Evolutionary conservation across 2,797 vertebrate species (phyloP).

Genomic region (Serranus cabrilla): DNA sequence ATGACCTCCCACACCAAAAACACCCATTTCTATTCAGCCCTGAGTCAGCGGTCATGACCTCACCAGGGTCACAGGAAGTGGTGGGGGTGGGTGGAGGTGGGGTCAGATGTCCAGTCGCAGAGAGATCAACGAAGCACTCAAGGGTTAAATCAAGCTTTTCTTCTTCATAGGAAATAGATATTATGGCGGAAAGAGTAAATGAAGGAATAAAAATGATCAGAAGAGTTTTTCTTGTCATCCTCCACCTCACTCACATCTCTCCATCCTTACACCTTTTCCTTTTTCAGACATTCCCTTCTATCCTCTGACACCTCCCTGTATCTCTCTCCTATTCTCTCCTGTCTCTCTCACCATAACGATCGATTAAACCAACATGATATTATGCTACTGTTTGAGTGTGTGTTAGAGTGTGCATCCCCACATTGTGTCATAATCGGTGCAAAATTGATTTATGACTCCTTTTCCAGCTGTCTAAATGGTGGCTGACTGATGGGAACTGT

Average conservation of each 20-base stretch:
- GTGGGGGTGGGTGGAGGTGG: no score
- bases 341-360: neutral
- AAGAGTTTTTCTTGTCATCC: neutral
- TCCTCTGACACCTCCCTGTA: neutral
- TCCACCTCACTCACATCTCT: neutral
- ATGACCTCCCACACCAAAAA: neutral
- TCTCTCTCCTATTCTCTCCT: neutral
- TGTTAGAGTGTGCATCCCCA: conserved; percentile 31
- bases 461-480: conserved; percentile 77
- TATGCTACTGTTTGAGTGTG: conserved; percentile 1
- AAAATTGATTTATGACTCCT: conserved; percentile 79
- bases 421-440: conserved; percentile 75
- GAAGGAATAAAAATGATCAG: neutral
- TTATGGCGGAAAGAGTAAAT: neutral
- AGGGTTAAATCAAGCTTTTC: conserved; percentile 4
- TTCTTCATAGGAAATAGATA: no score
- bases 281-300: neutral
- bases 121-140: conserved; percentile 21
- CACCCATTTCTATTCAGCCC: conserved; percentile 21
- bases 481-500: conserved; percentile 79
- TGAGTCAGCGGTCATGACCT: conserved; percentile 28
- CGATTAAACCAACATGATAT: conserved; percentile 12
- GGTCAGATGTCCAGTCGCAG: conserved; percentile 15
- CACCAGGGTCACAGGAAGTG: conserved; percentile 12
- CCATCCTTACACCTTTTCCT: neutral